These are phyloP conservation scores for Perodicticus potto DNA, from an alignment of 2,797 vertebrate genomes.

Conservation along the genomic window DNA sequence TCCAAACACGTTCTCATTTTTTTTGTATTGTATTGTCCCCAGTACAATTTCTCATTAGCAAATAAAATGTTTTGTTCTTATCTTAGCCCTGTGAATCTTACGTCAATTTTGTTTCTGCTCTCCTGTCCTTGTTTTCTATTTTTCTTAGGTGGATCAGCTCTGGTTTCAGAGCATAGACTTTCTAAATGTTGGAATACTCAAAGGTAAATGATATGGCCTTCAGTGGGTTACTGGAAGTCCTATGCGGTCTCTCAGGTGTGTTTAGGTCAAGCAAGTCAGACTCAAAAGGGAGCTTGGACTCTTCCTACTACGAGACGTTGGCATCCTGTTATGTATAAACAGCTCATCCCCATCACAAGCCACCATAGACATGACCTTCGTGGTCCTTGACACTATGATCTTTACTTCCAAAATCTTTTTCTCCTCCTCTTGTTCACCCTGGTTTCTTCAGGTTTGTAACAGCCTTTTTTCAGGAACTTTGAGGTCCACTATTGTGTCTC, in stretches of 20 bases:
- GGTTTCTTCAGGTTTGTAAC: constrained; percentile 1
- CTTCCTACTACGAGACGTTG: background rate
- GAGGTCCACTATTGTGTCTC: background rate
- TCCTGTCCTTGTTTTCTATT: background rate
- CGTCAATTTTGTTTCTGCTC: background rate
- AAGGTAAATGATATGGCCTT: background rate
- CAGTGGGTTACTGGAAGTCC: background rate
- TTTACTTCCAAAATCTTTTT: background rate
- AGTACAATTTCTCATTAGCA: background rate
- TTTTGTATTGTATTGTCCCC: no score
- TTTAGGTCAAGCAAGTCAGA: background rate
- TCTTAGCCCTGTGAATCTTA: background rate
- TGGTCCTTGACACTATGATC: background rate
- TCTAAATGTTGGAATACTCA: background rate
- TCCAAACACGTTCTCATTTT: background rate
- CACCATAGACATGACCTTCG: background rate
- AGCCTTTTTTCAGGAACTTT: background rate
- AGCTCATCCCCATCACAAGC: background rate
- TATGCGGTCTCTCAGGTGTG: background rate
- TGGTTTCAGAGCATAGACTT: background rate
- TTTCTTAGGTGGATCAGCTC: background rate
- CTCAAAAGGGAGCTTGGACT: background rate
- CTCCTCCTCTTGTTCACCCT: constrained; percentile 36
- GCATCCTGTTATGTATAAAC: background rate
- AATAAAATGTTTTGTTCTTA: background rate